Evolutionary conservation across 2,113 vertebrate genomes (phyloP).

Genomic region (Tragelaphus scriptus): DNA sequence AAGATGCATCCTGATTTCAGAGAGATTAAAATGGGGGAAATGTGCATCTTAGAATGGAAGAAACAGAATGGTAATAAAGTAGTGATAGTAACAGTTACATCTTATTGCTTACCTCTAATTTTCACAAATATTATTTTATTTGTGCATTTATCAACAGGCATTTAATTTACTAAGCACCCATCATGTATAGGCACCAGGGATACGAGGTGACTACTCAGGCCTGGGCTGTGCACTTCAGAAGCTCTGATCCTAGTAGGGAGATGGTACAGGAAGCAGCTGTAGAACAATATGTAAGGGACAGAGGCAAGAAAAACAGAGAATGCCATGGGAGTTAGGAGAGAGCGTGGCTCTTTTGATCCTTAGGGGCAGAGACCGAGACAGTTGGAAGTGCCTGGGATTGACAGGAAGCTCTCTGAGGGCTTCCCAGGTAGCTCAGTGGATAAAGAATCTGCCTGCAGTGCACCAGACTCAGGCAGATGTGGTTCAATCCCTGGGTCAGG

Average conservation of each 20-base stretch:
- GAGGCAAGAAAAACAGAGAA: background rate
- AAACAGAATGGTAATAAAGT: background rate
- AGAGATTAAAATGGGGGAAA: background rate
- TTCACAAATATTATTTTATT: background rate
- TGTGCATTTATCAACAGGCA: background rate
- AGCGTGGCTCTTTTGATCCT: background rate
- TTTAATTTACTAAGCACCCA: background rate
- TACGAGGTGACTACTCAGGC: background rate
- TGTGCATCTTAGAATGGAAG: background rate
- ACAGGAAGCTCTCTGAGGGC: background rate
- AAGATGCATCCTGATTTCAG: background rate
- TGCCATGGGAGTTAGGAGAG: background rate
- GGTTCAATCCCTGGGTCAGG: background rate
- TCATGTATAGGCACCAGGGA: background rate
- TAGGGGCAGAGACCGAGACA: background rate
- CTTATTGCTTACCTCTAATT: background rate
- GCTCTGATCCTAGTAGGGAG: background rate
- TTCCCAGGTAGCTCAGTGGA: background rate
- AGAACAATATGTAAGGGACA: background rate
- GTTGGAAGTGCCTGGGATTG: background rate
- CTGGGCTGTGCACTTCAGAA: background rate
- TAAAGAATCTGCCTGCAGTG: background rate
- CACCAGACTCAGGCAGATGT: background rate
- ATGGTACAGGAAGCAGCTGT: background rate
- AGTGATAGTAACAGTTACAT: background rate